Percentiles rank a stretch among this genome's conserved stretches.
Conservation (phyloP, 2,113 vertebrate species). For the Antennarius striatus region DNA sequence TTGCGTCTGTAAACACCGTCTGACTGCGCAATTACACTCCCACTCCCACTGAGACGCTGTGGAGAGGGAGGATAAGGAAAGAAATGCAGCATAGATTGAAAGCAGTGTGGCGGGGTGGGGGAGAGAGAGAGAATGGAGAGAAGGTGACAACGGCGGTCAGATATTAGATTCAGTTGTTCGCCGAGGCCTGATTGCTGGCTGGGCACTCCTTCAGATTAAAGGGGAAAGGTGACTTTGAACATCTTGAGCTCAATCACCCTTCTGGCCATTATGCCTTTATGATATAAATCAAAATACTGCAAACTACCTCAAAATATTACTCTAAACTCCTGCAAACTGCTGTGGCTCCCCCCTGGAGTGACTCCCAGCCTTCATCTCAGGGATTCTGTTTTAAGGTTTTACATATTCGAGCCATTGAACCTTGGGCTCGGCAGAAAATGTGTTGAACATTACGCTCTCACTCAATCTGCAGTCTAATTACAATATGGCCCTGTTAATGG, state of each 20-base stretch:
- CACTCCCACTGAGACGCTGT: slow-evolving; percentile 75
- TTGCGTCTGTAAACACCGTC: slow-evolving; percentile 84
- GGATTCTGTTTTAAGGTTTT: not conserved
- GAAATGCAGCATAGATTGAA: slow-evolving; percentile 39
- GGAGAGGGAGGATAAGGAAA: slow-evolving; percentile 58
- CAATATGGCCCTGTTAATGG: slow-evolving; percentile 27
- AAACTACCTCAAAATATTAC: slow-evolving; percentile 3
- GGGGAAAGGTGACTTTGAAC: slow-evolving; percentile 59
- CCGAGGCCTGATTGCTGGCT: slow-evolving; percentile 18
- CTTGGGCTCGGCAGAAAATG: not conserved
- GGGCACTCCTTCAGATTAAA: slow-evolving; percentile 40
- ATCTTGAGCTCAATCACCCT: slow-evolving; percentile 23
- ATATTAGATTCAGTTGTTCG: slow-evolving; percentile 38
- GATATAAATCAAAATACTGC: slow-evolving; percentile 13
- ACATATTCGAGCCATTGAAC: not conserved
- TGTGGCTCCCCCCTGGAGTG: not conserved
- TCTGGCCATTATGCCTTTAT: slow-evolving; percentile 28
- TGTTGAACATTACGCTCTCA: slow-evolving; percentile 10
- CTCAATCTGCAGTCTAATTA: slow-evolving; percentile 27
- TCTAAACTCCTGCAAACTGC: not conserved
- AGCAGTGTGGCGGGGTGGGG: slow-evolving; percentile 6
- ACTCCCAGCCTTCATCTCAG: not conserved
- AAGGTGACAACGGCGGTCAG: slow-evolving; percentile 44
- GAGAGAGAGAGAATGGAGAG: slow-evolving; percentile 27
- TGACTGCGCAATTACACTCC: slow-evolving; percentile 83